Evolutionary conservation across 2,113 vertebrate species (phyloP).

Genomic region (Serilophus lunatus): DNA sequence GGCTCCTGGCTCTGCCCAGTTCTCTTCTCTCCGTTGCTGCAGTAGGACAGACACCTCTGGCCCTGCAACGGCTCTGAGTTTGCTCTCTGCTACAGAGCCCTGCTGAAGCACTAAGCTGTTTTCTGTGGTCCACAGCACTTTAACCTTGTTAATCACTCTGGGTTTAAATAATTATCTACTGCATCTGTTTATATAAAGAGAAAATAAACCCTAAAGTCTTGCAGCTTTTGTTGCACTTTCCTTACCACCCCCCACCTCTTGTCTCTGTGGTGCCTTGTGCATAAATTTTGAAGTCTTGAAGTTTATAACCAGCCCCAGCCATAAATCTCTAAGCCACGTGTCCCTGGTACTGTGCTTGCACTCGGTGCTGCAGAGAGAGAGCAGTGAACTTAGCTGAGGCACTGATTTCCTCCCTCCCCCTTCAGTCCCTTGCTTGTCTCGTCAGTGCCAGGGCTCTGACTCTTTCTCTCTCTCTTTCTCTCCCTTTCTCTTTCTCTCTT

Average conservation of each 20-base stretch:
- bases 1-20: not conserved
- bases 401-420: not conserved
- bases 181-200: not conserved
- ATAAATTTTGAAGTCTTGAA: not conserved
- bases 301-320: not conserved
- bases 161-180: not conserved
- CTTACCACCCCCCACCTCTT: not conserved
- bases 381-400: not conserved
- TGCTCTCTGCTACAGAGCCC: not conserved
- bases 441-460: slow-evolving; percentile 56
- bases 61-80: not conserved
- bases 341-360: not conserved
- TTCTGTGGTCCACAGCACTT: not conserved
- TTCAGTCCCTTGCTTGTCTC: slow-evolving; percentile 35
- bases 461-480: slow-evolving; percentile 47
- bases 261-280: not conserved
- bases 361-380: not conserved
- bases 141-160: not conserved
- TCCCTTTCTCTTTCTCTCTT: slow-evolving; percentile 18
- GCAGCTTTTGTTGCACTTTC: not conserved
- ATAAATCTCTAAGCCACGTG: not conserved
- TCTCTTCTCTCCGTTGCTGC: not conserved
- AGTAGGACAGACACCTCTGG: not conserved
- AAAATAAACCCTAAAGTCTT: not conserved
- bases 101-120: not conserved